Percentiles rank a stretch among this genome's conserved stretches.
Conservation (phyloP, 2,113 vertebrate species). For the Isurus oxyrinchus region DNA sequence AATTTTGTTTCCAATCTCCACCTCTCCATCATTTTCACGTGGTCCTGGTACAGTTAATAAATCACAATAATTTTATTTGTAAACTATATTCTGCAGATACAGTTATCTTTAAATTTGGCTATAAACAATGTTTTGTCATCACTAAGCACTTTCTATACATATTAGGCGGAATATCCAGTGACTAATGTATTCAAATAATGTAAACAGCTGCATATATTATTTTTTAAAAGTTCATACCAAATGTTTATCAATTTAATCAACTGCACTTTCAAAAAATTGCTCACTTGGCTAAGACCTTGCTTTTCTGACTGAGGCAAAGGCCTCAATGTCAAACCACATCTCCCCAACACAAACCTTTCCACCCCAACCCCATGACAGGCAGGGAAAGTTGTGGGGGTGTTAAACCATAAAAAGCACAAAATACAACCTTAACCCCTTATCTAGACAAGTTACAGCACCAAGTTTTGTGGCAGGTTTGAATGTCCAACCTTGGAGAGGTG, state of each 20-base stretch:
- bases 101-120: neutral
- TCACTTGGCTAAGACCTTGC: neutral
- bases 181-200: neutral
- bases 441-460: neutral
- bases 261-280: too few relatives aligned
- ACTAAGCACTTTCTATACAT: neutral
- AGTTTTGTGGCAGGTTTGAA: neutral
- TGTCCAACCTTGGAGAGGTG: neutral
- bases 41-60: neutral
- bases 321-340: neutral
- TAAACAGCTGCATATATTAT: neutral
- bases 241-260: neutral
- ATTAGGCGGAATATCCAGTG: neutral
- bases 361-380: neutral
- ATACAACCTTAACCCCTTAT: neutral
- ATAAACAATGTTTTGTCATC: neutral
- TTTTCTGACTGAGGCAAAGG: neutral
- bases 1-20: too few relatives aligned
- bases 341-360: neutral
- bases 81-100: neutral
- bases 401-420: neutral
- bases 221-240: neutral
- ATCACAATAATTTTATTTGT: neutral
- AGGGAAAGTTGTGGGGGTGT: neutral
- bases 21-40: too few relatives aligned